phyloP scores from a whole-genome alignment of 1,140 invertebrate species.

The Archivesica marissinica region DNA sequence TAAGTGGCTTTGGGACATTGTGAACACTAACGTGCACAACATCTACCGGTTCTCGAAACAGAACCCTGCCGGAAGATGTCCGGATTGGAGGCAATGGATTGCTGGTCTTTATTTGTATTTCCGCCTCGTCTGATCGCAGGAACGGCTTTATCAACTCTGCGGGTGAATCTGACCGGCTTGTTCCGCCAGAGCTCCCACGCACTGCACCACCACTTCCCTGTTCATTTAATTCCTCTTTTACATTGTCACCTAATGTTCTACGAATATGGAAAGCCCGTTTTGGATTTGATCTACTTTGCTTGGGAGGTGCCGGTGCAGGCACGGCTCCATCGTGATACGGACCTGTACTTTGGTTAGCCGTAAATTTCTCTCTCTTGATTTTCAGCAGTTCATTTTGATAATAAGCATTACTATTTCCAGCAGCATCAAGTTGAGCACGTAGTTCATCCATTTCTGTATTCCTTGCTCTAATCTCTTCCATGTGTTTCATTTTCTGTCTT shows the following conservation, averaged over 20 bases:
- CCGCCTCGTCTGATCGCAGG: slow-evolving; percentile 56
- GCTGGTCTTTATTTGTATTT: slow-evolving; percentile 64
- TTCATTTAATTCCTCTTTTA: background rate
- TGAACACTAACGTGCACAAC: slow-evolving; percentile 62
- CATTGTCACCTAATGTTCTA: slow-evolving; percentile 41
- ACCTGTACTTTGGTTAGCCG: background rate
- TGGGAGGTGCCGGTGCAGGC: slow-evolving; percentile 57
- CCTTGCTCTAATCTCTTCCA: slow-evolving; percentile 65
- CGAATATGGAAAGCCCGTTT: slow-evolving; percentile 60
- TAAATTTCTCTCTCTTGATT: slow-evolving; percentile 69
- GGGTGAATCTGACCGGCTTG: slow-evolving; percentile 71
- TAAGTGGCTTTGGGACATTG: slow-evolving; percentile 58
- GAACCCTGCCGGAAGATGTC: slow-evolving; percentile 26
- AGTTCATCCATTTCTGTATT: slow-evolving; percentile 68
- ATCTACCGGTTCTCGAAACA: slow-evolving; percentile 45
- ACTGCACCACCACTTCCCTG: slow-evolving; percentile 19
- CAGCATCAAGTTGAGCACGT: slow-evolving; percentile 74
- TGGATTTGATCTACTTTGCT: slow-evolving; percentile 59
- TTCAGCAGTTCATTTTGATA: slow-evolving; percentile 77
- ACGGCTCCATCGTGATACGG: background rate
- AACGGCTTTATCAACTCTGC: slow-evolving; percentile 70
- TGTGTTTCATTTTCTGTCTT: slow-evolving; percentile 67
- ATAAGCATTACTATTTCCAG: slow-evolving; percentile 76
- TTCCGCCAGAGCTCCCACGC: slow-evolving; percentile 48
- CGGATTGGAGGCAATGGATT: slow-evolving; percentile 72